Evolutionary conservation across 37 sponge, comb jelly and placozoan species (phyloP), one percentile per base, ranked within the genome.

Genomic region (Amphimedon queenslandica): DNA sequence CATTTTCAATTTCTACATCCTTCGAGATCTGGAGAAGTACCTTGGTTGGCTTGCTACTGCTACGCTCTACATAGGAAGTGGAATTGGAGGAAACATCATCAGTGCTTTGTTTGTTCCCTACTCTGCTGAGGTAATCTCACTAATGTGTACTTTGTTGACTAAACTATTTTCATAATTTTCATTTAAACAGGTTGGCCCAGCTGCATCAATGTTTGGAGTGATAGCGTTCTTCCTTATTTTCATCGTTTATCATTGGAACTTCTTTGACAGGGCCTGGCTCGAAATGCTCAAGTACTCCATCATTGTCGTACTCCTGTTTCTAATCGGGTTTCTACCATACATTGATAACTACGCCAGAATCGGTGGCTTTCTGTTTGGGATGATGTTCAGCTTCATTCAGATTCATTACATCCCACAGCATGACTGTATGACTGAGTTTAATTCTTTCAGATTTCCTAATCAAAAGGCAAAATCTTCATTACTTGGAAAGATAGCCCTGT

Each of bases 331-430:
- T 1, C 66, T 96, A 33, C 96, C 96, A 0, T 88, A 77, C 80
- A 60, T 96, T 24, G 96, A 96, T 55, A 88, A 96, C 78, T 88
- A 58, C 71, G 89, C 96, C 3, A 89, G 91, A 65, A 36, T 96
- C 42, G 93, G 93, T 37, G 96, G 96, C 0, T 68, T 92, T 25
- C 66, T 88, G 35, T 78, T 84, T 77, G 93, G 93, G 0, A 66
- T 92, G 20, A 55, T 92, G 34, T 58, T 84, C 29, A 60, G 67
- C 33, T 81, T 74, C 4, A 74, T 88, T 20, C 38, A 88, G 35
- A 57, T 92, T 13, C 92, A 88, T 2, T 85, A 90, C 73, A 66
- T 76, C 28, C 40, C 61, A 25, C 61, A 13, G 28, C 21, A 60
- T n/a, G 61, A 60, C 23, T 11, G 5, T n/a, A 5, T 60, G 23